Base-by-base conservation (phyloP, 2,113 vertebrate species). In the Nothocercus nigrocapillus region DNA sequence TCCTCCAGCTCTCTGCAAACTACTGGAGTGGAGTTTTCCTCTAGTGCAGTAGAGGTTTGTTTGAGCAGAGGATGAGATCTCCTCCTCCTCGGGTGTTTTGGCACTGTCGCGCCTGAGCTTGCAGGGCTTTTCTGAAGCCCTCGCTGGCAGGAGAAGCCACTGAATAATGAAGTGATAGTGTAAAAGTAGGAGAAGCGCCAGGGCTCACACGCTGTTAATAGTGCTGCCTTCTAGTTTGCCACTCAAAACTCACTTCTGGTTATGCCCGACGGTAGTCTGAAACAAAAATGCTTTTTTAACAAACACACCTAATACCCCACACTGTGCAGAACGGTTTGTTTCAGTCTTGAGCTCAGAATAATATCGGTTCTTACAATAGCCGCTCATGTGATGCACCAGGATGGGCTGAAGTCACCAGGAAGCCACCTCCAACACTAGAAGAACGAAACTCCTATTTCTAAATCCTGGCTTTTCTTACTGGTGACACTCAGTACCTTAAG, bases 1-100 rank as follows among this genome's bases (percentile, higher is more conserved):
- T 15, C 69, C 84, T n/a, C 42, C 81, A 28, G 95, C 89, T 75
- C 93, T 28, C 51, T 47, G 7, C 45, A 87, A 88, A 42, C 85
- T 77, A 1, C 45, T 85, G 24, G 82, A 7, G 11, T 12, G 82
- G 70, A 76, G 79, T 58, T 94, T 56, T 40, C 75, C 92, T 27
- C 88, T n/a, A 27, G 53, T 66, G 88, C 17, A 34, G 40, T 3
- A 73, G 90, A 67, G 64, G 92, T 38, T 91, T 13, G 22, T 44
- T 93, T 17, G 15, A 87, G 91, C 81, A 91, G 53, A 77, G 78
- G 47, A 56, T 64, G 88, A n/a, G 74, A 73, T 91, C 34, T 76
- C 87, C 87, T 49, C 85, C 49, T 76, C 13, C 40, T 45, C 3
- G 75, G 30, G n/a, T 42, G 3, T 68, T 94, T 58, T 7, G 28